Evolutionary conservation across 2,113 vertebrate species (phyloP), one percentile per base, ranked within the genome.

Genomic region (Pithys albifrons): DNA sequence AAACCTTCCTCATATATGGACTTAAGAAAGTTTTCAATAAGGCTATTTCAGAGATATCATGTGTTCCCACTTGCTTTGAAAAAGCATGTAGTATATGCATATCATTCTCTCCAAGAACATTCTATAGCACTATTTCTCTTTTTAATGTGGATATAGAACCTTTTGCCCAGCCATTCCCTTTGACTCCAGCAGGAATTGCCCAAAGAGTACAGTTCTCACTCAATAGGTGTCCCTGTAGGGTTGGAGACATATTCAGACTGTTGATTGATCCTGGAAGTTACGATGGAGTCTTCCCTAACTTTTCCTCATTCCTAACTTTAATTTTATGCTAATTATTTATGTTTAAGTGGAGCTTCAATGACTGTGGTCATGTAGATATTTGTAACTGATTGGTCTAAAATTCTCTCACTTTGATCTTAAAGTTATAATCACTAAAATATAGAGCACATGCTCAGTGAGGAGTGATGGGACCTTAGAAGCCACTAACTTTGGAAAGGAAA

Each of bases 11-110:
- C 14, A 16, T 35, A 18, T 39, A n/a, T 31, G 9, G 10, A 75
- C 10, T 57, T 66, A 17, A 46, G 13, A 29, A 80, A 18, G 5
- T 66, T 76, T 75, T 31, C 31, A 52, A 2, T 41, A 43, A 78
- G 5, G 9, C 16, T 29, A 2, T 51, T 70, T 33, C 14, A 74
- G 65, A 78, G 13, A 12, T 19, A n/a, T 4, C 0, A 0, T 15
- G 45, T n/a, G 5, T 67, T 29, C 11, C 12, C 6, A 17, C 14
- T 76, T 92, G 8, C 24, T 76, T 41, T 55, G 39, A 7, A 88
- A 25, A 59, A 85, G 7, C 10, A 48, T 16, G 16, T 33, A 37
- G 9, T 31, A 5, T 31, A 49, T 14, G 23, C 3, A 33, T 23
- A 11, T 10, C 24, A 17, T 33, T 71, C 20, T 65, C 22, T 46